Evolutionary conservation across 2,888 invertebrate species (phyloP).

Genomic region (Leptarthrus brevirostris): DNA sequence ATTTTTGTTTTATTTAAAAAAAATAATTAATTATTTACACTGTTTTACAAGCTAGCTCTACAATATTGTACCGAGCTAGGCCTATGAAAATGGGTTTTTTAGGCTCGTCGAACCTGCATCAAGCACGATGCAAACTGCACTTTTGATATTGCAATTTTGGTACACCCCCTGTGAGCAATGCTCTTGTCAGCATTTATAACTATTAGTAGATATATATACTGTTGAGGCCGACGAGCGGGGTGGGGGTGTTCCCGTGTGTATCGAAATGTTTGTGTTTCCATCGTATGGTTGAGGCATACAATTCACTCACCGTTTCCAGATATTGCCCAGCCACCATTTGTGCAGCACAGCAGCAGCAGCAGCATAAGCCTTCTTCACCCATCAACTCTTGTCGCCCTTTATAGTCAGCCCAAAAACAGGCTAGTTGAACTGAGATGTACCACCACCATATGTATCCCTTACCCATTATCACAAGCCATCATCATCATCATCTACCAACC

Average conservation of each 20-base stretch:
- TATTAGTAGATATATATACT: slow-evolving; percentile 8
- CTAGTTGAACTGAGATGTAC: background rate
- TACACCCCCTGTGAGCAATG: slow-evolving; percentile 55
- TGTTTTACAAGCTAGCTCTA: slow-evolving; percentile 53
- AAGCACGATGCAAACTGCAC: slow-evolving; percentile 57
- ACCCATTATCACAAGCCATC: slow-evolving; percentile 30
- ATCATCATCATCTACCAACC: too few species aligned
- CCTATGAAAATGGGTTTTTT: slow-evolving; percentile 54
- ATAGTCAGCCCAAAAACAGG: background rate
- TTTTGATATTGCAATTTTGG: slow-evolving; percentile 55
- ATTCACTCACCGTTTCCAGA: slow-evolving; percentile 43
- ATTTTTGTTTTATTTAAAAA: background rate
- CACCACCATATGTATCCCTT: slow-evolving; percentile 30
- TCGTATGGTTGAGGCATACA: slow-evolving; percentile 20
- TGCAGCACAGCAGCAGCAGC: too few species aligned
- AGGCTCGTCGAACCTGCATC: slow-evolving; percentile 57
- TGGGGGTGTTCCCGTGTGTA: slow-evolving; percentile 3
- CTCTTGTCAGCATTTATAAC: slow-evolving; percentile 50
- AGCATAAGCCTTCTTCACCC: too few species aligned
- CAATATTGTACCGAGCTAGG: slow-evolving; percentile 52
- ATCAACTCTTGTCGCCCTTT: too few species aligned
- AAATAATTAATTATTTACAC: slow-evolving; percentile 10
- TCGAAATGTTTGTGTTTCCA: slow-evolving; percentile 43
- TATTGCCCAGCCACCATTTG: slow-evolving; percentile 27
- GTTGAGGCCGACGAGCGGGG: too few species aligned